Evolutionary conservation across 2,113 vertebrate genomes (phyloP).

Genomic region (Pogonocichla stellata): DNA sequence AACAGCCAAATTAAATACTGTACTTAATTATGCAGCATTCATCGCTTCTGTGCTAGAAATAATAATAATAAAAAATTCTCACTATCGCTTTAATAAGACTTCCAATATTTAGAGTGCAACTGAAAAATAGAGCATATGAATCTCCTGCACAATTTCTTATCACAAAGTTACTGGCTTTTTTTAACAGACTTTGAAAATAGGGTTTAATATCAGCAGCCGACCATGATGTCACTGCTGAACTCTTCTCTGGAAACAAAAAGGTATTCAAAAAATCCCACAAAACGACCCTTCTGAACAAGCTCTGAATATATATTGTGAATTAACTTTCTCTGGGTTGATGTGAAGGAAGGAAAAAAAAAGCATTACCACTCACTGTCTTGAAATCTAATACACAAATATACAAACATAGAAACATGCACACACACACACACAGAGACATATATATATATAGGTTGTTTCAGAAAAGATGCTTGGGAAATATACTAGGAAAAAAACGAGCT

Average conservation of each 20-base stretch:
- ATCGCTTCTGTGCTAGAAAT: constrained; percentile 72
- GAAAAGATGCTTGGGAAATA: constrained; percentile 45
- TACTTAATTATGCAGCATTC: constrained; percentile 86
- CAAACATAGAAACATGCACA: background rate
- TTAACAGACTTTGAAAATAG: constrained; percentile 52
- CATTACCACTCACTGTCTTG: constrained; percentile 21
- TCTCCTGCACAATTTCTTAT: constrained; percentile 66
- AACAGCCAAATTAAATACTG: constrained; percentile 87
- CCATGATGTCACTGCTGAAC: constrained; percentile 65
- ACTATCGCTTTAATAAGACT: constrained; percentile 74
- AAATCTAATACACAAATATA: constrained; percentile 34
- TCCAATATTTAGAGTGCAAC: constrained; percentile 71
- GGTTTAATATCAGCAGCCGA: constrained; percentile 55
- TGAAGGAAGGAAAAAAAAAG: background rate
- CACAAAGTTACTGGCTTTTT: constrained; percentile 56
- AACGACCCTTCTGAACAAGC: constrained; percentile 56
- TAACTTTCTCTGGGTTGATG: constrained; percentile 60
- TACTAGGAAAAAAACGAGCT: constrained; percentile 41
- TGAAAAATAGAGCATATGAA: constrained; percentile 68
- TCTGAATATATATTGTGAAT: constrained; percentile 50
- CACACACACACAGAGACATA: background rate
- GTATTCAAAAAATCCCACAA: constrained; percentile 11
- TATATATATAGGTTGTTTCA: background rate
- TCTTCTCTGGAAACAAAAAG: constrained; percentile 65
- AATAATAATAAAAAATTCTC: constrained; percentile 39